Percentiles rank a stretch among this genome's conserved stretches.
These are phyloP conservation scores for Heteronetta atricapilla DNA, from an alignment of 2,113 vertebrate species.

Conservation along the genomic window DNA sequence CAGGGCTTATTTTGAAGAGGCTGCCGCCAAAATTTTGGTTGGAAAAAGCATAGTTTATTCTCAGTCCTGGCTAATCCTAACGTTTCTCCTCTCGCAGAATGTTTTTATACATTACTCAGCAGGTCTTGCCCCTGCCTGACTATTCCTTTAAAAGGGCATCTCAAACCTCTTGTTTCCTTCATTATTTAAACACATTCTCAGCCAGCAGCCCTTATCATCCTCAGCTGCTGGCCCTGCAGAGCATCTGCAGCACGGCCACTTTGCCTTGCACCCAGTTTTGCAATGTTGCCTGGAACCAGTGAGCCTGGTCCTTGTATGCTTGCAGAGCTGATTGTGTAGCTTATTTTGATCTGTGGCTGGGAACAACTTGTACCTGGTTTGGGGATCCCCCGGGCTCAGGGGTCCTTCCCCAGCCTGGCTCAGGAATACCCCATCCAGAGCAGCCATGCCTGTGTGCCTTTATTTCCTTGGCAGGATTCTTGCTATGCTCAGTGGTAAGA, in stretches of 20 bases:
- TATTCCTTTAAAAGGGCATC: slow-evolving; percentile 73
- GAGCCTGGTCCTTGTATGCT: neutral
- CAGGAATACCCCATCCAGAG: neutral
- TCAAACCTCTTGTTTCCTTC: slow-evolving; percentile 36
- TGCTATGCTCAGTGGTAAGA: neutral
- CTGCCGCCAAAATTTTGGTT: slow-evolving; percentile 23
- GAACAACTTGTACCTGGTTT: neutral
- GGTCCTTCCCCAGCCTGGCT: neutral
- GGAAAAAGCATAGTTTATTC: slow-evolving; percentile 60
- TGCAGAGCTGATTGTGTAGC: neutral
- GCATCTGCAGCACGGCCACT: neutral
- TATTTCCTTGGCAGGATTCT: neutral
- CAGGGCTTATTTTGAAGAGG: slow-evolving; percentile 53
- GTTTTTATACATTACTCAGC: slow-evolving; percentile 66
- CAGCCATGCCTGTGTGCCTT: neutral
- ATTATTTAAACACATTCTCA: slow-evolving; percentile 27
- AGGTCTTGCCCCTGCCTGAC: slow-evolving; percentile 57
- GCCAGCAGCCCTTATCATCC: neutral
- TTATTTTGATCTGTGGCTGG: neutral
- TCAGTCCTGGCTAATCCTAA: slow-evolving; percentile 66
- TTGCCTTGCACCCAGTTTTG: neutral
- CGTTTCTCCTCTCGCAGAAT: slow-evolving; percentile 58
- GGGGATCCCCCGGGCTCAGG: neutral
- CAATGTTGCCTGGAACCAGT: neutral
- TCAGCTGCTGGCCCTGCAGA: neutral